These are phyloP conservation scores for Pampus argenteus DNA, from an alignment of 2,797 vertebrate species.

Conservation along the genomic window DNA sequence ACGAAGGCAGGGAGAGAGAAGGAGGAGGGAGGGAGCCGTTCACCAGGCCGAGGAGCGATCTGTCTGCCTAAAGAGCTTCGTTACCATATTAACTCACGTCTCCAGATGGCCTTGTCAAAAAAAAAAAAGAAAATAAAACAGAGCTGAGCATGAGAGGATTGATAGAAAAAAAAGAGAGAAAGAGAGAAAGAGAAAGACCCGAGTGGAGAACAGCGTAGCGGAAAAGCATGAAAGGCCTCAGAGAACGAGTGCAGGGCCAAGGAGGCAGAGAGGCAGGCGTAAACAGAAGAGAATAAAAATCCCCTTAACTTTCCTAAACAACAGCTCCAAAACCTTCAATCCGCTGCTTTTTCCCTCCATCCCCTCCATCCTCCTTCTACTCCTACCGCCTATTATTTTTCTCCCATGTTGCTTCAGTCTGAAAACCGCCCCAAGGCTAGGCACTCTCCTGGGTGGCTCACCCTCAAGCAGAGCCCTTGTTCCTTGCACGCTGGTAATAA, in stretches of 20 bases:
- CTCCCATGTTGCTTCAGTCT: constrained; percentile 82
- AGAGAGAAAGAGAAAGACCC: constrained; percentile 29
- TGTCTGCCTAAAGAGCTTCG: constrained; percentile 71
- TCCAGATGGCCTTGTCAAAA: constrained; percentile 57
- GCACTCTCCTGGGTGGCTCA: constrained; percentile 86
- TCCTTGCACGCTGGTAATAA: constrained; percentile 84
- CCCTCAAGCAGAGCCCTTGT: constrained; percentile 82
- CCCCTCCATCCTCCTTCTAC: constrained; percentile 64
- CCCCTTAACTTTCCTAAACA: constrained; percentile 75
- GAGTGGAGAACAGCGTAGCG: constrained; percentile 15
- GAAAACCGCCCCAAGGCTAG: constrained; percentile 83
- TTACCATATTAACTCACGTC: constrained; percentile 62
- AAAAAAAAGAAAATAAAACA: constrained; percentile 21
- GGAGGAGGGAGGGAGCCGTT: constrained; percentile 45
- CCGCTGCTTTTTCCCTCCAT: constrained; percentile 14
- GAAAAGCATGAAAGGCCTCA: constrained; percentile 53
- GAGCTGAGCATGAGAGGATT: constrained; percentile 36
- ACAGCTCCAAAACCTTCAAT: constrained; percentile 36
- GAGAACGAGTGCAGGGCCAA: constrained; percentile 46
- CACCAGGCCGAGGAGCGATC: constrained; percentile 47
- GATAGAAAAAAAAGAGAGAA: constrained; percentile 47
- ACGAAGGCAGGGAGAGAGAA: constrained; percentile 22
- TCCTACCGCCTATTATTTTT: constrained; percentile 80
- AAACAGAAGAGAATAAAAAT: constrained; percentile 74
- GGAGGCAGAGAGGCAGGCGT: constrained; percentile 41